Evolutionary conservation across 2,113 vertebrate species (phyloP), one percentile per base, ranked within the genome.

Genomic region (Numenius arquata): DNA sequence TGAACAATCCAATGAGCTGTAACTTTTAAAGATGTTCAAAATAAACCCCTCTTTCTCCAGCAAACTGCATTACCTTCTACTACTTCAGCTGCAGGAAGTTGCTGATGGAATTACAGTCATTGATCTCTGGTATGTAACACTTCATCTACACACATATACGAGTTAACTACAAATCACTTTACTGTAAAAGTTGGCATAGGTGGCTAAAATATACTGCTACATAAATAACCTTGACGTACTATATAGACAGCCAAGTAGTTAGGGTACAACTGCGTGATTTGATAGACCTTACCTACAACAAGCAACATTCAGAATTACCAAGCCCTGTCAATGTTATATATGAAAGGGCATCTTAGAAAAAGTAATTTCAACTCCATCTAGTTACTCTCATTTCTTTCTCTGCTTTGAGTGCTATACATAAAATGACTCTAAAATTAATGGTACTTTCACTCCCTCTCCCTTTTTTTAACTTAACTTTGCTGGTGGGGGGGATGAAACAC

Each of bases 131-230:
- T 45, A 23, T 12, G 55, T 74, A 67, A 63, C 19, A 19, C 47
- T 92, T 83, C 8, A 74, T 55, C 15, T 81, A 17, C 16, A 3
- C 6, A 8, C 25, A 19, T 7, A 3, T 4, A 3, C 0, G 0
- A 26, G 34, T 21, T 74, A 30, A 62, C 45, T 70, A 36, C 41
- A 55, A 22, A 61, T 26, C 0, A 0, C 29, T 82, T 3, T 3
- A 50, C 17, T 92, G 34, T 47, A 55, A 11, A 55, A 65, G 53
- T 34, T 78, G 43, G 11, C 18, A 48, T 26, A 53, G 75, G 18
- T 41, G 58, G 25, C 29, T 15, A 67, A 79, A 85, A 41, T 7
- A 52, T 2, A 23, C 21, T 67, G 62, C 38, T 29, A 74, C 30
- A 38, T 75, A 76, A 80, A 61, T 66, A 67, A 70, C 41, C 36